Conservation (phyloP, 2,113 vertebrate genomes). For the Chloroceryle aenea region DNA sequence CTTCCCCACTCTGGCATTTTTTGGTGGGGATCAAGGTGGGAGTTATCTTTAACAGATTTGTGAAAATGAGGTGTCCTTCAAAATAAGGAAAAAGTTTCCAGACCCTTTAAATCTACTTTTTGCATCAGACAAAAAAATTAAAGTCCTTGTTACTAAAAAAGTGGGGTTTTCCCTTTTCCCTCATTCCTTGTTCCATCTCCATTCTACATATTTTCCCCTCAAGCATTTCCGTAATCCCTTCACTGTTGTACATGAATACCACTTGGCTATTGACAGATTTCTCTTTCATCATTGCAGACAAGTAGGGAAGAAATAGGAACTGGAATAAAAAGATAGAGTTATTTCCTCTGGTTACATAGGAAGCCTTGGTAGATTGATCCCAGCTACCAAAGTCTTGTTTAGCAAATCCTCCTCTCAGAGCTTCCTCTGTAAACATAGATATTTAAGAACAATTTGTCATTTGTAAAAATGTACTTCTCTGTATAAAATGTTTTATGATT, state of each 20-base stretch:
- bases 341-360: background rate
- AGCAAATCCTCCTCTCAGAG: background rate
- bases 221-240: background rate
- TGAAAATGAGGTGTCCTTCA: background rate
- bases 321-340: background rate
- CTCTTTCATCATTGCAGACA: background rate
- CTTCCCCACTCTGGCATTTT: background rate
- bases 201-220: background rate
- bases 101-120: background rate
- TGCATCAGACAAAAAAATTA: background rate
- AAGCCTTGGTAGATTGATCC: background rate
- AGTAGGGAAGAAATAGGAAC: background rate
- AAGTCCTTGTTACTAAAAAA: background rate
- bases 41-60: background rate
- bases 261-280: background rate
- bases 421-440: background rate
- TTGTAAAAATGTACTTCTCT: conserved; percentile 25
- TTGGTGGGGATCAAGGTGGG: background rate
- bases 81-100: background rate
- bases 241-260: background rate
- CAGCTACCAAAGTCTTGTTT: background rate
- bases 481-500: background rate
- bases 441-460: conserved; percentile 17
- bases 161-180: background rate
- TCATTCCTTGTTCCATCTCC: background rate